These are phyloP conservation scores for Archaeoteleia sp. DNA, from an alignment of 2,888 invertebrate species.

Conservation along the genomic window DNA sequence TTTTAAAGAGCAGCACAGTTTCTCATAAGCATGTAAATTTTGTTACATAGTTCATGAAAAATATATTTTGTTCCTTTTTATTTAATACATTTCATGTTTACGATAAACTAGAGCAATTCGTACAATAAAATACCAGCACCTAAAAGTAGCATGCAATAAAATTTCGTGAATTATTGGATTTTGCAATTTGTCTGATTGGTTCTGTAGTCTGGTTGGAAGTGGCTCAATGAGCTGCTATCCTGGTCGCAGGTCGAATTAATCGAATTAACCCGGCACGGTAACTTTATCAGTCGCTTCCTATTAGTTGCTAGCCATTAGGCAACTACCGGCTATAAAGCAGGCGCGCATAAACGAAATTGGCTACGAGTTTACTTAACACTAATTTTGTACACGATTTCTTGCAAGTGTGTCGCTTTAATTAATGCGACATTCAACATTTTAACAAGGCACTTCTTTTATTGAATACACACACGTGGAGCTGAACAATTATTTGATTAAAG, in stretches of 20 bases:
- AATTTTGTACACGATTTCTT: constrained; percentile 46
- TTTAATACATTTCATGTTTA: too few relatives aligned
- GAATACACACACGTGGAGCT: too few relatives aligned
- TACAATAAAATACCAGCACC: too few relatives aligned
- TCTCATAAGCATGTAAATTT: too few relatives aligned
- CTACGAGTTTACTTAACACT: constrained; percentile 32
- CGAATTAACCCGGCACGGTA: constrained; percentile 58
- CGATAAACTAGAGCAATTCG: too few relatives aligned
- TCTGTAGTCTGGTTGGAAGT: constrained; percentile 10
- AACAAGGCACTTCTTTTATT: too few relatives aligned
- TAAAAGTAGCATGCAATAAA: constrained; percentile 28
- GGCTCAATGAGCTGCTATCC: constrained; percentile 11
- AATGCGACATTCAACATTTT: too few relatives aligned
- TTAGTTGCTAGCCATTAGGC: constrained; percentile 49
- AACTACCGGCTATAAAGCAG: constrained; percentile 17
- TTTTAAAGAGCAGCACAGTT: too few relatives aligned
- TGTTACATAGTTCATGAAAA: too few relatives aligned
- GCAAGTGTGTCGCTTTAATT: not conserved
- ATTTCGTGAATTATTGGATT: constrained; percentile 15
- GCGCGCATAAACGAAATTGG: constrained; percentile 53
- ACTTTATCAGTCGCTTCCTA: constrained; percentile 60
- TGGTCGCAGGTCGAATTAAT: constrained; percentile 53
- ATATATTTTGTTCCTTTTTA: too few relatives aligned
- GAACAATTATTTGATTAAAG: too few relatives aligned
- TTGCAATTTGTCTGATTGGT: constrained; percentile 17